Evolutionary conservation across 35 echinoderm and acorn worm species (phyloP).

Genomic region (Antedon bifida): DNA sequence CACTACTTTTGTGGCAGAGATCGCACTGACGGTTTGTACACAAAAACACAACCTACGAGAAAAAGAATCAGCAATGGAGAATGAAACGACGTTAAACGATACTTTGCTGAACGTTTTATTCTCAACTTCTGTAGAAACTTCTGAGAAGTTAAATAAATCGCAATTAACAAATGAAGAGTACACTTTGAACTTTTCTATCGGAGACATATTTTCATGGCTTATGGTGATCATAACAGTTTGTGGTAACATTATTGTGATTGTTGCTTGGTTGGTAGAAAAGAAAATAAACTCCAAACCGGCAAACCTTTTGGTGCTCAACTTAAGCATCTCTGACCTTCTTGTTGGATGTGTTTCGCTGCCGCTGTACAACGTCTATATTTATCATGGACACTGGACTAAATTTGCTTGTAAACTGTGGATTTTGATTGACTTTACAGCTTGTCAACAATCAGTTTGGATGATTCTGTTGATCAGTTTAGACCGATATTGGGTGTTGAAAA

Average conservation of each 20-base stretch:
- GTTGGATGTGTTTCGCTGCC: slow-evolving; percentile 24
- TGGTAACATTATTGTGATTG: slow-evolving; percentile 50
- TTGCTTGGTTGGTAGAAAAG: slow-evolving; percentile 17
- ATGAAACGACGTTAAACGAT: no score
- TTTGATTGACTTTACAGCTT: slow-evolving; percentile 19
- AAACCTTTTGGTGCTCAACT: slow-evolving; percentile 37
- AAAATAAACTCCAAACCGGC: slow-evolving; percentile 18
- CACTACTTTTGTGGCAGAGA: no score
- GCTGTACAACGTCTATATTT: slow-evolving; percentile 16
- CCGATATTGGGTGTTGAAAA: slow-evolving; percentile 50
- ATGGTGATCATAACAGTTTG: slow-evolving; percentile 32
- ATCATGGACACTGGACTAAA: slow-evolving; percentile 22
- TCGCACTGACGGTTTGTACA: no score
- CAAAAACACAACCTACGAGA: no score
- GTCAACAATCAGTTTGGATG: slow-evolving; percentile 35
- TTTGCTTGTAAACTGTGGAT: slow-evolving; percentile 27
- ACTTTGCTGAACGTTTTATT: no score
- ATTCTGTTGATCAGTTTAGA: slow-evolving; percentile 48
- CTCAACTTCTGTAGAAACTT: no score
- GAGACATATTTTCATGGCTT: no score
- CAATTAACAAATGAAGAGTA: no score
- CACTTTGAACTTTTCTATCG: no score
- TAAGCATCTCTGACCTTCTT: slow-evolving; percentile 32
- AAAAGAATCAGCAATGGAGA: no score
- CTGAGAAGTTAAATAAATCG: no score